Conservation (phyloP, 2,797 vertebrate genomes). For the Parauchenoglanis punctatus region DNA sequence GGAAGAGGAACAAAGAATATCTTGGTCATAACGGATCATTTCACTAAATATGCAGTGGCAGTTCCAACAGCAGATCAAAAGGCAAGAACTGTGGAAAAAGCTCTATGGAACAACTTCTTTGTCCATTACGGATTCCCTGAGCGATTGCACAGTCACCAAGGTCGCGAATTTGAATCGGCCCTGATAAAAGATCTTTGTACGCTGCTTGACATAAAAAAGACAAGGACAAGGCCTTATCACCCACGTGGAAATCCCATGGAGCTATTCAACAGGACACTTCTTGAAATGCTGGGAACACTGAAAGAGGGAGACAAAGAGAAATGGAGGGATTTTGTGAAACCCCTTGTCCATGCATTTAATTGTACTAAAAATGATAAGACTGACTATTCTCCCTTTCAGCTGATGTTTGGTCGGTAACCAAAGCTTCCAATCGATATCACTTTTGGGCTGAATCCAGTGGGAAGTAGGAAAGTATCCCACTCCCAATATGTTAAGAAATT, state of each 20-base stretch:
- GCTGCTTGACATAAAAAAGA: not conserved
- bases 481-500: not conserved
- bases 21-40: not conserved
- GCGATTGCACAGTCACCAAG: not conserved
- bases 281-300: not conserved
- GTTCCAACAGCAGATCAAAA: conserved; percentile 10
- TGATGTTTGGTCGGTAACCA: conserved; percentile 18
- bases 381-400: conserved; percentile 19
- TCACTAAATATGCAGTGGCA: conserved; percentile 11
- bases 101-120: not conserved
- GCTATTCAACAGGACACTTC: not conserved
- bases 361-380: not conserved
- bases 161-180: not conserved
- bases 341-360: conserved; percentile 18
- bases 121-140: not conserved
- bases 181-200: not conserved
- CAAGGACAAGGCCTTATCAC: not conserved
- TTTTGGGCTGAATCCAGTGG: not conserved
- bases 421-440: conserved; percentile 20
- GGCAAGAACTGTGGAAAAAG: not conserved
- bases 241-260: not conserved
- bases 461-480: not conserved
- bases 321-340: conserved; percentile 17
- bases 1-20: not conserved
- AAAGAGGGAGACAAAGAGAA: conserved; percentile 25